These are phyloP conservation scores for Trachelus iudaicus DNA, from an alignment of 2,888 invertebrate genomes.

Conservation along the genomic window DNA sequence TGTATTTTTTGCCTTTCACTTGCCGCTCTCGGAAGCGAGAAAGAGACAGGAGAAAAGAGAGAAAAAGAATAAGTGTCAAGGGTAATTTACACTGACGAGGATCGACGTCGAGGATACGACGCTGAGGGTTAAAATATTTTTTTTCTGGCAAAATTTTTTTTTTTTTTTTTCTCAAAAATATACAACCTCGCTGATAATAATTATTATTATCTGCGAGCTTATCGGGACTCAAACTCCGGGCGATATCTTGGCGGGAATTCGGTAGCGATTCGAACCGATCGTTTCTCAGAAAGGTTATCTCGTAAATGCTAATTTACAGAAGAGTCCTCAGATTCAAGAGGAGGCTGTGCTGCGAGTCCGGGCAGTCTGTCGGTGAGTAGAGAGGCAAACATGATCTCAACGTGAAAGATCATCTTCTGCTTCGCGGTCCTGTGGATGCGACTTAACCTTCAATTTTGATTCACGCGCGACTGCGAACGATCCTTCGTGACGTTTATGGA, in stretches of 20 bases:
- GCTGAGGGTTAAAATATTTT: not conserved
- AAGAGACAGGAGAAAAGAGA: not conserved
- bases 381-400: not conserved
- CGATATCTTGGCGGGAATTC: not conserved
- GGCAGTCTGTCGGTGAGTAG: not conserved
- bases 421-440: not conserved
- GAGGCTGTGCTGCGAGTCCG: not conserved
- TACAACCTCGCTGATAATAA: not conserved
- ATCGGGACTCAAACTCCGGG: not conserved
- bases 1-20: constrained; percentile 11
- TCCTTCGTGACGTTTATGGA: not conserved
- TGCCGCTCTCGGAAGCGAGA: not conserved
- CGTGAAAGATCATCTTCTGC: not conserved
- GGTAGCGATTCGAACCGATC: not conserved
- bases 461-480: constrained; percentile 1
- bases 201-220: not conserved
- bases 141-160: not conserved
- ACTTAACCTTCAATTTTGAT: constrained; percentile 4
- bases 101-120: not conserved
- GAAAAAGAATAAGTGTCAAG: not conserved
- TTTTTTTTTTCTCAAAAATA: not conserved
- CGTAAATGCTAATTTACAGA: constrained; percentile 2
- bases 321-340: not conserved
- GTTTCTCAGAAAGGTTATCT: not conserved
- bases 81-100: not conserved